phyloP scores from a whole-genome alignment of 2,888 invertebrate species.

The Trileptium ribeirensis region DNA sequence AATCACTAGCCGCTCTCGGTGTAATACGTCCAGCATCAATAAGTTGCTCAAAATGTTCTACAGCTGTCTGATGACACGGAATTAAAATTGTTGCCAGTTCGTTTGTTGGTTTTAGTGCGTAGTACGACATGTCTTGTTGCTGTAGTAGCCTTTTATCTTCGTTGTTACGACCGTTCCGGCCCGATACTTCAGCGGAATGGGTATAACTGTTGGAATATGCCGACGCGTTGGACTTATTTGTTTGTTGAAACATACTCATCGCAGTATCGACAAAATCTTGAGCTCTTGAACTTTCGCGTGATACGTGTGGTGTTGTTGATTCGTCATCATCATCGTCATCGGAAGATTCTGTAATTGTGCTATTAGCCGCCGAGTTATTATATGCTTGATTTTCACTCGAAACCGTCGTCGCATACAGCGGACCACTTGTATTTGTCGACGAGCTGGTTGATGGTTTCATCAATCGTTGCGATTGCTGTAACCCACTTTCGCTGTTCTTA shows the following conservation, averaged over 20 bases:
- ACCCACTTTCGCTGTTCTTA: background rate
- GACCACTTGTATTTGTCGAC: background rate
- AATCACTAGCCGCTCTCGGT: no score
- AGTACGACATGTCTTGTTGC: no score
- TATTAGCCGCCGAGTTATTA: background rate
- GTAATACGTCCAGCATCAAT: no score
- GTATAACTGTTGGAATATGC: no score
- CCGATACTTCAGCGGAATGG: no score
- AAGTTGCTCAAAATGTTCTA: no score
- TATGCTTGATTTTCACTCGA: background rate
- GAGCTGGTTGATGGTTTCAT: no score
- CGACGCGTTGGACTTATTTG: slow-evolving; percentile 21
- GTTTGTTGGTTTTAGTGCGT: no score
- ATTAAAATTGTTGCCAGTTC: no score
- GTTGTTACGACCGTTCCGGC: no score
- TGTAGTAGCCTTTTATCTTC: no score
- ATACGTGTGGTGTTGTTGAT: slow-evolving; percentile 33
- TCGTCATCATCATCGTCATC: slow-evolving; percentile 28
- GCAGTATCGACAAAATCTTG: slow-evolving; percentile 19
- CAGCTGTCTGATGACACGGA: no score
- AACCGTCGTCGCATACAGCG: background rate
- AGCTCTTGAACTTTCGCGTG: slow-evolving; percentile 40
- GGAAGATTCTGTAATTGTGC: slow-evolving; percentile 26
- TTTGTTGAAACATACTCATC: slow-evolving; percentile 12
- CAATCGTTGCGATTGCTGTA: background rate